Base-by-base conservation (phyloP, 2,888 invertebrate species). In the Platycheirus rosarum region DNA sequence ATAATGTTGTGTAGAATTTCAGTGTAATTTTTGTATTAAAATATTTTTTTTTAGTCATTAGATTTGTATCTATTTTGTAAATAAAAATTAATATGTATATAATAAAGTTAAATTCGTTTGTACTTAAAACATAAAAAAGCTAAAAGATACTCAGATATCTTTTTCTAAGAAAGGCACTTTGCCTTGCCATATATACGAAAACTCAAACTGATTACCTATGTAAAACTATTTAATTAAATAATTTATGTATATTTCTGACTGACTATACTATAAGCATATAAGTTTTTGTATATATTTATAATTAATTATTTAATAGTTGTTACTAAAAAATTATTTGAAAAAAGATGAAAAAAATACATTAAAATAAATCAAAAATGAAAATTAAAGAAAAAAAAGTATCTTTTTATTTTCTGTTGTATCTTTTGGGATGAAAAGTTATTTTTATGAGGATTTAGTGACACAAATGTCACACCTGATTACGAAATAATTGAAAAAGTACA, bases 171-270 rank as follows among this genome's bases (percentile, higher is more conserved):
- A 53, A 76, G 76, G 76, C 48, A 23, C 40, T 16, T 65, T 42
- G 69, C 62, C 66, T 66, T 70, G 76, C 76, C 75, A 70, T 80
- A 76, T 65, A 48, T 66, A 66, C 71, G 71, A 60, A 48, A 69
- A 40, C 73, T 49, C 57, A 74, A 79, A 79, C 68, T 71, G 66
- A 82, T 70, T 71, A 57, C 57, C 23, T 63, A 40, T 23, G 37
- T 44, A 49, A 40, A 51, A 51, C 20, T 78, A 71, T 32, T 80
- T 60, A 29, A 26, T 23, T 37, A 60, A 60, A 60, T 74, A 65
- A 80, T 82, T 77, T 82, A 82, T 82, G 77, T 82, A 77, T 57
- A 68, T 68, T 53, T 53, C 77, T 68, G 82, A 82, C 82, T 82
- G 82, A 82, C 73, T 82, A 82, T 71, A 57, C 26, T 14, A 14